phyloP scores from a whole-genome alignment of 2,888 invertebrate species.

The Patella depressa region DNA sequence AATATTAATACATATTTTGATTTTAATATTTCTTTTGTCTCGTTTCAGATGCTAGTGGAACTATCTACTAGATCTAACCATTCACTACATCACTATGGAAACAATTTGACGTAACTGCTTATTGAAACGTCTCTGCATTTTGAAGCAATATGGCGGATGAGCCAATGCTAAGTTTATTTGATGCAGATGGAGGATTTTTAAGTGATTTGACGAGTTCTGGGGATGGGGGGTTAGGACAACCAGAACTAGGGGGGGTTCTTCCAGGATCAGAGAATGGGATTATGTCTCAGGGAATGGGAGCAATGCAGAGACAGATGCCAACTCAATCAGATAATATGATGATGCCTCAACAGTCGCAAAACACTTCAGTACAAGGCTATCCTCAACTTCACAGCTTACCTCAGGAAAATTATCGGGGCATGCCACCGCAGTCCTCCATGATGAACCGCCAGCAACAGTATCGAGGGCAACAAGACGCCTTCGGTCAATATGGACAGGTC shows the following conservation, averaged over 20 bases:
- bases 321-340: conserved; percentile 24
- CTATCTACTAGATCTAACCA: conserved; percentile 29
- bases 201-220: conserved; percentile 55
- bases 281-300: conserved; percentile 32
- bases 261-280: conserved; percentile 33
- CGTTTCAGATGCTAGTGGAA: conserved; percentile 25
- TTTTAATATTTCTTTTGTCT: neutral
- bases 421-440: conserved; percentile 26
- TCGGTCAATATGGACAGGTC: conserved; percentile 33
- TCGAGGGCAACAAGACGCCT: conserved; percentile 22
- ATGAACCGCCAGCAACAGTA: conserved; percentile 28
- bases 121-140: neutral
- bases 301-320: conserved; percentile 26
- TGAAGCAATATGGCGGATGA: conserved; percentile 53
- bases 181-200: conserved; percentile 57
- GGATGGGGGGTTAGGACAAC: conserved; percentile 25
- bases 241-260: conserved; percentile 31
- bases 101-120: neutral
- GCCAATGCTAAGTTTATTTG: conserved; percentile 61
- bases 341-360: conserved; percentile 40
- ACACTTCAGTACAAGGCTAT: conserved; percentile 29
- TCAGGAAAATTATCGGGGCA: conserved; percentile 28
- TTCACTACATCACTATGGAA: conserved; percentile 4
- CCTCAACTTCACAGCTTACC: conserved; percentile 23
- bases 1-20: neutral